Base-by-base conservation (phyloP, 2,888 invertebrate genomes). In the Nephrotoma guestfalica region DNA sequence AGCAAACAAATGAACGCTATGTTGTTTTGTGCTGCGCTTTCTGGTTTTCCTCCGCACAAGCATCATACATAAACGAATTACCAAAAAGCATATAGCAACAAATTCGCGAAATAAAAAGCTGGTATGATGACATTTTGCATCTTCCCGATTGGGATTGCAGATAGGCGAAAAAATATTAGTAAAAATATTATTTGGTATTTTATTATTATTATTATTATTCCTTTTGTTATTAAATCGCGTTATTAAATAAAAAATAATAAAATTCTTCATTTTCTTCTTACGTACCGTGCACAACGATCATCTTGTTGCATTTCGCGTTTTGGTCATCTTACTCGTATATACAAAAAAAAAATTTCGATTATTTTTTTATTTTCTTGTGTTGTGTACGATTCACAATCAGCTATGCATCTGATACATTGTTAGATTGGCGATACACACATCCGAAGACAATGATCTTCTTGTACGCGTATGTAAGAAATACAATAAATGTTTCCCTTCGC, bases 111-210 rank as follows among this genome's bases (percentile, higher is more conserved):
- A 47, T 47, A 47, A 6, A 47, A 13, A 1, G 51, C n/a, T 42
- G 83, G 43, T 30, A 71, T 30, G 57, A 71, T 71, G 41, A 41
- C 83, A 83, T 43, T 86, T 86, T 43, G 87, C 87, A 88, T 87
- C 87, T 87, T 30, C 88, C 87, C 88, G 87, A 88, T 88, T 87
- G 87, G n/a, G 86, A 85, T 86, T 87, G 86, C 87, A 87, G 88
- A 88, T 88, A 88, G 87, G 88, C 88, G 86, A 87, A 87, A 87
- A 88, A 88, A 88, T 88, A 88, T 88, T 88, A 88, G 88, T 87
- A 87, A 87, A 88, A 88, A 57, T 57, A 57, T 57, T 57, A 57
- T 57, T 57, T 57, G 15, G 51, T 57, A 57, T 57, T 57, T 57
- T 88, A 88, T 88, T 88, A 88, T 88, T 88, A 88, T 51, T 51